Base-by-base conservation (phyloP, 2,113 vertebrate genomes). In the Catharus bicknelli region DNA sequence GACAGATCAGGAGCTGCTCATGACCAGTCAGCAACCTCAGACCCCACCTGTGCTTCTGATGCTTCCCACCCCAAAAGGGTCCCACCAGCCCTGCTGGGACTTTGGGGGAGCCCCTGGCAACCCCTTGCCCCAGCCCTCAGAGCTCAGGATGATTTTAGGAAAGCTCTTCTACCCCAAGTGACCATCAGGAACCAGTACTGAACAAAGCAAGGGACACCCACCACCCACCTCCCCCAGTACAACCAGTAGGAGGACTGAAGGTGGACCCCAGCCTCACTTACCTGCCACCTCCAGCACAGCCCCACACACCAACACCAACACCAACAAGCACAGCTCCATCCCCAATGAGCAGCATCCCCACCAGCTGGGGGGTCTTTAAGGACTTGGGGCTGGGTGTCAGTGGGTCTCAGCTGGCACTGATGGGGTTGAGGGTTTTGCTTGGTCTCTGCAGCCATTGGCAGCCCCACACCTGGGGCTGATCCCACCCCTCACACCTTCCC, bases 211-310 rank as follows among this genome's bases (percentile, higher is more conserved):
- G 23, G 7, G 19, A 3, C 57, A 82, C 51, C 10, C 62, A 75
- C 8, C 47, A 20, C 16, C 20, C 64, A 26, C 10, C 6, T 38
- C 53, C 5, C 8, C 32, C 50, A 27, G 27, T 6, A 30, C 11
- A 78, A 25, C 16, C 53, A 47, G 11, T 4, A 3, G 2, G 27
- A 18, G 7, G 4, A 36, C 5, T 1, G 5, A 36, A 45, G 26
- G 5, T 22, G 8, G 25, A 5, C 2, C 18, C 73, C 73, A 91
- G 45, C 25, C 55, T 36, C 45, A 30, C 78, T 94, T n/a, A 94
- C 90, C 94, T 87, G 48, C 48, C 48, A 70, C 43, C 23, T 9
- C 27, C 55, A 95, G 68, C 61, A 78, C 22, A 86, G 51, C 90
- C 25, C 26, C 59, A 13, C 59, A 86, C 16, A 69, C 7, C 83